phyloP scores from a whole-genome alignment of 2,888 invertebrate species.

The Clepsis dumicolana region DNA sequence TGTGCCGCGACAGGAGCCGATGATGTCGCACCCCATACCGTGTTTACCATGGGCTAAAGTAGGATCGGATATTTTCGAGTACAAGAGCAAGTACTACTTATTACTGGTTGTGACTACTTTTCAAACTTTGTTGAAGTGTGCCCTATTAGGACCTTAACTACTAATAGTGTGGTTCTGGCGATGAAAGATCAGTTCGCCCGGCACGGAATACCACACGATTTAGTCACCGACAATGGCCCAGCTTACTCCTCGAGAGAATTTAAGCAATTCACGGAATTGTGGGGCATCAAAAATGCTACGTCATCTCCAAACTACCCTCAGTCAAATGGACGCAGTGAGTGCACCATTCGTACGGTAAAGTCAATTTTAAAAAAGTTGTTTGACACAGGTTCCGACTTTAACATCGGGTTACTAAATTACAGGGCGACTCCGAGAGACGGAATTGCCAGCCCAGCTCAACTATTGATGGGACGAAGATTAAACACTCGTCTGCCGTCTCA shows the following conservation, averaged over 20 bases:
- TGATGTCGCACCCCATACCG: constrained; percentile 30
- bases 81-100: constrained; percentile 44
- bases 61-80: constrained; percentile 47
- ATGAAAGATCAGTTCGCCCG: constrained; percentile 46
- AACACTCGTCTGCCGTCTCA: constrained; percentile 42
- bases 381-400: constrained; percentile 33
- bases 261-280: constrained; percentile 34
- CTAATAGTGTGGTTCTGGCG: constrained; percentile 23
- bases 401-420: constrained; percentile 44
- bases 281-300: constrained; percentile 42
- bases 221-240: constrained; percentile 48
- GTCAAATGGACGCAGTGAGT: constrained; percentile 44
- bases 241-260: constrained; percentile 45
- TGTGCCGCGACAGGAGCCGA: not conserved
- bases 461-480: constrained; percentile 45
- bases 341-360: constrained; percentile 43
- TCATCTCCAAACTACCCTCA: constrained; percentile 43
- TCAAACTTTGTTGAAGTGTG: constrained; percentile 46
- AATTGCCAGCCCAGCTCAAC: constrained; percentile 39
- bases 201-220: constrained; percentile 45
- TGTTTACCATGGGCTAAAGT: constrained; percentile 46
- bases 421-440: constrained; percentile 38
- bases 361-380: constrained; percentile 40
- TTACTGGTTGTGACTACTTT: constrained; percentile 46
- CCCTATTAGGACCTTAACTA: constrained; percentile 12